Percentiles rank a stretch among this genome's conserved stretches.
Conservation (phyloP, 2,113 vertebrate genomes). For the Ovis canadensis region DNA sequence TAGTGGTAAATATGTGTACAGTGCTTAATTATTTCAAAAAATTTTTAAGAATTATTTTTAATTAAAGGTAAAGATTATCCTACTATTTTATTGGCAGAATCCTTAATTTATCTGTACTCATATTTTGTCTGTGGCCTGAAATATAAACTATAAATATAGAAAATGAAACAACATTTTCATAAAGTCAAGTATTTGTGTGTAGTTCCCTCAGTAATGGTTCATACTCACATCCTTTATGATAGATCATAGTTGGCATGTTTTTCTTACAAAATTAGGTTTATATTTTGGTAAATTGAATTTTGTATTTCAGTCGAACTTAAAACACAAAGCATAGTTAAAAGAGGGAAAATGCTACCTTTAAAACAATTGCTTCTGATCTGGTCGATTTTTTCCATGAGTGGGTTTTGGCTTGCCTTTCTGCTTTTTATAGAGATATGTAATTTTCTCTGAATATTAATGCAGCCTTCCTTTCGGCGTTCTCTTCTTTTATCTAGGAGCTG, state of each 20-base stretch:
- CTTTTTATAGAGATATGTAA: slow-evolving; percentile 52
- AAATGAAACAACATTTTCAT: slow-evolving; percentile 8
- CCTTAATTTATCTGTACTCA: background rate
- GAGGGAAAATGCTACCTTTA: slow-evolving; percentile 14
- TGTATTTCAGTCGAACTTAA: background rate
- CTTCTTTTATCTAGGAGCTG: slow-evolving; percentile 85
- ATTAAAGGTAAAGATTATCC: background rate
- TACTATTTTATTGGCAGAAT: background rate
- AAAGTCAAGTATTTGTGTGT: background rate
- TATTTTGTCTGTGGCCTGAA: background rate
- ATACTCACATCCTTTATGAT: background rate
- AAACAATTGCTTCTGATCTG: background rate
- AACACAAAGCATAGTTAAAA: background rate
- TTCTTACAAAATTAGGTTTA: slow-evolving; percentile 8
- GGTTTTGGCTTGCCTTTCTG: slow-evolving; percentile 31
- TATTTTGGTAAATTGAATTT: slow-evolving; percentile 7
- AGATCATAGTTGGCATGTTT: slow-evolving; percentile 1
- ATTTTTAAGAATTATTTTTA: slow-evolving; percentile 3
- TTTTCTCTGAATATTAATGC: slow-evolving; percentile 58
- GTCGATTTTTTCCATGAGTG: background rate
- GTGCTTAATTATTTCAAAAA: background rate
- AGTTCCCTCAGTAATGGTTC: background rate
- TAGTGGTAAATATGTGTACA: background rate
- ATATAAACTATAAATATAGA: background rate
- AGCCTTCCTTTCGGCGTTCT: slow-evolving; percentile 1